Evolutionary conservation across 2,797 vertebrate genomes (phyloP).

Genomic region (Hylomyscus alleni): DNA sequence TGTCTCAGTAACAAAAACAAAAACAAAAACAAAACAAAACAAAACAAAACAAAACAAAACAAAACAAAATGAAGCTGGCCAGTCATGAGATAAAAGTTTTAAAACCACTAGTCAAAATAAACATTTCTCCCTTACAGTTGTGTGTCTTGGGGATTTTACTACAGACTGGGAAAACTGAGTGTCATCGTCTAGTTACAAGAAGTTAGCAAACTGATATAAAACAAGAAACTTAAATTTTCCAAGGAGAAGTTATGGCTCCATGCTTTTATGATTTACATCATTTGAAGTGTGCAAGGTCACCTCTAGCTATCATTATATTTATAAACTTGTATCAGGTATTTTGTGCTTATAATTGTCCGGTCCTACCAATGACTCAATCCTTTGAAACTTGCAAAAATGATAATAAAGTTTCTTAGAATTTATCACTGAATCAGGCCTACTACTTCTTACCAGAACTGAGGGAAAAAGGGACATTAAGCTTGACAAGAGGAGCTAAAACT

Average conservation of each 20-base stretch:
- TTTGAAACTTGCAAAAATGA: slow-evolving; percentile 18
- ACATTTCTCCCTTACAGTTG: neutral
- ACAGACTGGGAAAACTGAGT: neutral
- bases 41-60: too few relatives aligned
- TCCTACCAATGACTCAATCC: neutral
- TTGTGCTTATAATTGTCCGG: neutral
- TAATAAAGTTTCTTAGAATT: neutral
- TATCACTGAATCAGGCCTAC: neutral
- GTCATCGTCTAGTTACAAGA: neutral
- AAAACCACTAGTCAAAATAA: neutral
- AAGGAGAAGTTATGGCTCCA: slow-evolving; percentile 28
- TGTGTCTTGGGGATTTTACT: neutral
- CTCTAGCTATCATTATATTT: slow-evolving; percentile 52
- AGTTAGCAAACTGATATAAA: slow-evolving; percentile 48
- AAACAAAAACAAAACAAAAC: neutral
- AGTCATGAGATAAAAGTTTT: neutral
- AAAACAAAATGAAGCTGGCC: neutral
- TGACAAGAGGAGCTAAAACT: neutral
- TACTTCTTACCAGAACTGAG: neutral
- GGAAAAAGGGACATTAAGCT: neutral
- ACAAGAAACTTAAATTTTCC: neutral
- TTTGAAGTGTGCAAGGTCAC: neutral
- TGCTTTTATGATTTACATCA: slow-evolving; percentile 21
- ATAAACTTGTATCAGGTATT: neutral
- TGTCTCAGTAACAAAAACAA: neutral